phyloP scores from a whole-genome alignment of 2,888 invertebrate species.

The Stratiomys singularior region DNA sequence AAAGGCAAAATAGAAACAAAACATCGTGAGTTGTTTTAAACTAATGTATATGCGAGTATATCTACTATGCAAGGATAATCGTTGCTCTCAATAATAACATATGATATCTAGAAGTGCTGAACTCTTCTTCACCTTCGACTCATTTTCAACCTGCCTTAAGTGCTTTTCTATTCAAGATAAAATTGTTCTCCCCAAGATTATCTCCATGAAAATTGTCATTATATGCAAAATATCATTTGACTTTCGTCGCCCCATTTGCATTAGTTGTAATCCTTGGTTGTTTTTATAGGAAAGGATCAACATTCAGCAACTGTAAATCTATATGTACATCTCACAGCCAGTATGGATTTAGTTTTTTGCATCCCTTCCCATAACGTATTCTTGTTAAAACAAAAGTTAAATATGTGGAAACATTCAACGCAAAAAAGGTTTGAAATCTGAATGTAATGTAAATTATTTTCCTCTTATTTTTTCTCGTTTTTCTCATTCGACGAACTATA shows the following conservation, averaged over 20 bases:
- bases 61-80: no score
- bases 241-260: slow-evolving; percentile 40
- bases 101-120: no score
- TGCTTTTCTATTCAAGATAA: slow-evolving; percentile 20
- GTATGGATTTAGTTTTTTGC: background rate
- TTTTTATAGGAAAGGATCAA: no score
- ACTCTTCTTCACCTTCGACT: background rate
- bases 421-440: slow-evolving; percentile 33
- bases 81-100: no score
- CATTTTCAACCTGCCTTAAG: slow-evolving; percentile 3
- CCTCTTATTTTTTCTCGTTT: slow-evolving; percentile 20
- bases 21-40: no score
- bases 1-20: no score
- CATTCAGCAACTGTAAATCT: no score
- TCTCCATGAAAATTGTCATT: slow-evolving; percentile 26
- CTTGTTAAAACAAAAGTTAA: slow-evolving; percentile 36
- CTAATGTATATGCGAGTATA: no score
- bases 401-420: slow-evolving; percentile 8
- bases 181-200: background rate
- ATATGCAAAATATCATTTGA: slow-evolving; percentile 41
- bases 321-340: no score
- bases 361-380: background rate
- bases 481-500: slow-evolving; percentile 24
- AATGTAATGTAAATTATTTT: slow-evolving; percentile 42
- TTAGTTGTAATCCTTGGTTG: background rate